Evolutionary conservation across 92 coral and sea anemone species (phyloP).

Genomic region (Porites cylindrica): DNA sequence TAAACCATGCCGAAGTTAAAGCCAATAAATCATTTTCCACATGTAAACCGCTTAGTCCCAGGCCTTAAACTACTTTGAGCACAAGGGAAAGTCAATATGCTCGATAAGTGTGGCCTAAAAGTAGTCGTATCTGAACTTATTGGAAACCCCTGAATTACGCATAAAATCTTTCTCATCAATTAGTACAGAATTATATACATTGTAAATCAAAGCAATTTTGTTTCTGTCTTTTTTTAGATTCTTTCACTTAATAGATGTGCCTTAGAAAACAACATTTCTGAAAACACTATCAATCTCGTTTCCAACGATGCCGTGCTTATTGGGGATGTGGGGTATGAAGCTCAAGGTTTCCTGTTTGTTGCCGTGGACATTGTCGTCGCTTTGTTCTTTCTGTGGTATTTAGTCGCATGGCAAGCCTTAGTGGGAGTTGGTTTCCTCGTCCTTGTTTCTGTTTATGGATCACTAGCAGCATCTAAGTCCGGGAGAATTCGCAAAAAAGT

Average conservation of each 20-base stretch:
- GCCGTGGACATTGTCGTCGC: constrained; percentile 3
- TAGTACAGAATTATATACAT: too few relatives aligned
- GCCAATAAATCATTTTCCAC: too few relatives aligned
- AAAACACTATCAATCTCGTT: constrained; percentile 22
- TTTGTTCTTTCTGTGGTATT: background rate
- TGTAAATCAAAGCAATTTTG: too few relatives aligned
- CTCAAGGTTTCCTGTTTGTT: background rate
- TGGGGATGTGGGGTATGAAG: background rate
- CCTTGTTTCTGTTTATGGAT: background rate
- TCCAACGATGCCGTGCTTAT: constrained; percentile 8
- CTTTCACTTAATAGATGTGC: constrained; percentile 12
- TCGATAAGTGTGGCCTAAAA: too few relatives aligned
- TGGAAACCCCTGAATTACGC: too few relatives aligned
- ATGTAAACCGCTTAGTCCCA: too few relatives aligned
- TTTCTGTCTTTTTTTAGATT: background rate
- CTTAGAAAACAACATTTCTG: constrained; percentile 1
- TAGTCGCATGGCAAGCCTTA: constrained; percentile 21
- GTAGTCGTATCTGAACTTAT: too few relatives aligned
- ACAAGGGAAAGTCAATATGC: too few relatives aligned
- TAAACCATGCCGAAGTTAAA: too few relatives aligned
- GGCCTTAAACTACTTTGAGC: too few relatives aligned
- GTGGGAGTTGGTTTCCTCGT: constrained; percentile 9
- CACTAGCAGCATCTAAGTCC: background rate
- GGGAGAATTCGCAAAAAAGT: background rate
- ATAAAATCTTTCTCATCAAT: too few relatives aligned